phyloP scores from a whole-genome alignment of 2,797 vertebrate genomes.

The Pterois miles region DNA sequence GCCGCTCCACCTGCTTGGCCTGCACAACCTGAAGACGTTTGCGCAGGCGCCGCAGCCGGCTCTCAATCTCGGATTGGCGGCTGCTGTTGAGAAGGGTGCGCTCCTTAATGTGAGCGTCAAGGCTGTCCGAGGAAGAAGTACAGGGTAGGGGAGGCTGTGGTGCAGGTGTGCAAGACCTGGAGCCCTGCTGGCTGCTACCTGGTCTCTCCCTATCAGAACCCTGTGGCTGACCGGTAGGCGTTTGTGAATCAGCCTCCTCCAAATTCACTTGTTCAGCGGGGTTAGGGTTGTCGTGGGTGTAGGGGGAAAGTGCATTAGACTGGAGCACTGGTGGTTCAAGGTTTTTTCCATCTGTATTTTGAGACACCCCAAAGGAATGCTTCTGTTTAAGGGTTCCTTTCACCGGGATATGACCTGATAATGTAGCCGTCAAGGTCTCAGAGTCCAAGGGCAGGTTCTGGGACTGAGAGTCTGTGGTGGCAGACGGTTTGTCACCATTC shows the following conservation, averaged over 20 bases:
- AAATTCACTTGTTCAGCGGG: conserved; percentile 54
- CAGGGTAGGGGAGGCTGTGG: conserved; percentile 52
- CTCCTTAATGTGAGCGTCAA: conserved; percentile 88
- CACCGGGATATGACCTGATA: conserved; percentile 87
- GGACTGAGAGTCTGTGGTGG: conserved; percentile 79
- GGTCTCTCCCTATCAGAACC: conserved; percentile 61
- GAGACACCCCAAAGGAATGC: conserved; percentile 73
- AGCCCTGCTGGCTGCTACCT: conserved; percentile 67
- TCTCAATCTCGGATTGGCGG: conserved; percentile 92
- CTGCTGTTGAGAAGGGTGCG: conserved; percentile 86
- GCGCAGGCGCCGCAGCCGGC: conserved; percentile 90
- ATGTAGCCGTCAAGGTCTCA: conserved; percentile 69
- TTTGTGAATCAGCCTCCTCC: conserved; percentile 60
- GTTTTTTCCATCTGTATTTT: conserved; percentile 66
- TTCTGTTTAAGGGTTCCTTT: conserved; percentile 86
- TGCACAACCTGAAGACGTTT: conserved; percentile 97
- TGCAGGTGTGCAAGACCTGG: conserved; percentile 51
- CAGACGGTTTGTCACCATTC: conserved; percentile 79
- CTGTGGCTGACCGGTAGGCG: conserved; percentile 54
- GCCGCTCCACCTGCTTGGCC: conserved; percentile 97
- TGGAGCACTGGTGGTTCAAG: conserved; percentile 67
- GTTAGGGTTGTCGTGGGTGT: conserved; percentile 57
- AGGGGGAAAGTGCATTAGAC: conserved; percentile 61
- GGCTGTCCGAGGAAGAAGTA: conserved; percentile 76
- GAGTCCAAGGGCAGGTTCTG: conserved; percentile 75